Conservation (phyloP, 1,140 invertebrate species). For the Oryzaephilus surinamensis region DNA sequence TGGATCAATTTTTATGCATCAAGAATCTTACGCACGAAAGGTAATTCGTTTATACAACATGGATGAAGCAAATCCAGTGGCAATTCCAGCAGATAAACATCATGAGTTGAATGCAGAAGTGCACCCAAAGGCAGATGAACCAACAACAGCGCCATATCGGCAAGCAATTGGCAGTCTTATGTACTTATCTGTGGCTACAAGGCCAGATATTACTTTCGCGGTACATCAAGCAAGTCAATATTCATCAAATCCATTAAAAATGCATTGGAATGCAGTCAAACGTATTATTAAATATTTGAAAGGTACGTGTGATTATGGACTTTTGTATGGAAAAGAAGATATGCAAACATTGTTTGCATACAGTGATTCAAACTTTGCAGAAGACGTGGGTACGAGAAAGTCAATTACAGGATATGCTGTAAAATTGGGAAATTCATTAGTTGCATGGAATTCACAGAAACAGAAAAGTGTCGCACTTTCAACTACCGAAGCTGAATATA, state of each 20-base stretch:
- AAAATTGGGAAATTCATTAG: no score
- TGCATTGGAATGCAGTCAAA: slow-evolving; percentile 31
- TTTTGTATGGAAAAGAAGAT: slow-evolving; percentile 3
- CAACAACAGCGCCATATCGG: slow-evolving; percentile 12
- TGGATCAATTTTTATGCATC: no score
- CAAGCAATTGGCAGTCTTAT: slow-evolving; percentile 33
- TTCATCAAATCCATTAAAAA: slow-evolving; percentile 14
- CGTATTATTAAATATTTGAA: slow-evolving; percentile 35
- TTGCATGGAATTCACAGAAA: slow-evolving; percentile 32
- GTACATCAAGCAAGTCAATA: slow-evolving; percentile 27
- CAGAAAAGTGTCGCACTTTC: slow-evolving; percentile 29
- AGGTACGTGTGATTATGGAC: slow-evolving; percentile 19
- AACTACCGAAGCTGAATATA: slow-evolving; percentile 37
- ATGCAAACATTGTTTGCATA: slow-evolving; percentile 5
- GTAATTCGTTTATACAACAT: no score
- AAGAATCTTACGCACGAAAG: no score
- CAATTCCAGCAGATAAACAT: no score
- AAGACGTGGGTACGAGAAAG: slow-evolving; percentile 17
- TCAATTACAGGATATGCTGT: slow-evolving; percentile 33
- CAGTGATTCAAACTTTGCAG: slow-evolving; percentile 30
- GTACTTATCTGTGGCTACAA: slow-evolving; percentile 29
- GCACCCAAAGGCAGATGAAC: slow-evolving; percentile 1
- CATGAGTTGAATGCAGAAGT: slow-evolving; percentile 5
- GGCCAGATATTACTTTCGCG: slow-evolving; percentile 36
- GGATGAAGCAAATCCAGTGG: no score